Percentiles rank a stretch among this genome's conserved stretches.
Evolutionary conservation across 2,113 vertebrate species (phyloP).

Genomic region (Mobula birostris): DNA sequence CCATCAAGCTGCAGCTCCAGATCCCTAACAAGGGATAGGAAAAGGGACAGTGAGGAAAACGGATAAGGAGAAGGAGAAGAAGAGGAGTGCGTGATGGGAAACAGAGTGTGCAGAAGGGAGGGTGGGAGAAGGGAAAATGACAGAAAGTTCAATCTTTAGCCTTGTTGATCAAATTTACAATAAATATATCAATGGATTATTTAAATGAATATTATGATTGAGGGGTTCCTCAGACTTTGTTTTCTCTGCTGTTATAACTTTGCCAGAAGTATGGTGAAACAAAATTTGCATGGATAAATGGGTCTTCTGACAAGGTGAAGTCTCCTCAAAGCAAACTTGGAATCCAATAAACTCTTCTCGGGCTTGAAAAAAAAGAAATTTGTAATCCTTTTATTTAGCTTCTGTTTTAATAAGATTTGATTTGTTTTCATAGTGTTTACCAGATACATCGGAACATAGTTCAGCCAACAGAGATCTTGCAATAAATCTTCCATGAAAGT

Average conservation of each 20-base stretch:
- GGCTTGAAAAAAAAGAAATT: too few species aligned
- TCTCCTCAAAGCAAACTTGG: too few species aligned
- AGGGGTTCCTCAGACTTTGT: neutral
- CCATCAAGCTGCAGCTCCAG: too few species aligned
- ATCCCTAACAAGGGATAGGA: too few species aligned
- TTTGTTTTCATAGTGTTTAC: neutral
- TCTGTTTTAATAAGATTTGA: neutral
- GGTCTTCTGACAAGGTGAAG: neutral
- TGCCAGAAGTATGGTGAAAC: neutral
- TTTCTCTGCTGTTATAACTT: neutral
- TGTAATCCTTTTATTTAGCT: too few species aligned
- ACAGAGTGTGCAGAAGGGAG: neutral
- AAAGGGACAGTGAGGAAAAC: too few species aligned
- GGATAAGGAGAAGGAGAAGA: neutral
- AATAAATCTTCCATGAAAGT: neutral
- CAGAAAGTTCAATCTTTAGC: neutral
- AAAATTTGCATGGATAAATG: neutral
- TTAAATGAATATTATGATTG: neutral
- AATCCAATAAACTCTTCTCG: too few species aligned
- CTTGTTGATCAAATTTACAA: too few species aligned
- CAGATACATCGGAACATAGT: neutral
- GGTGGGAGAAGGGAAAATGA: neutral
- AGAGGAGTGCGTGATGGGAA: too few species aligned
- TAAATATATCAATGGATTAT: neutral
- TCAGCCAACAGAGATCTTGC: neutral